A percentile compares a stretch with the other conserved stretches of the same genome.
These are phyloP conservation scores for Isoperla grammatica DNA, from an alignment of 2,888 invertebrate species.

Conservation along the genomic window DNA sequence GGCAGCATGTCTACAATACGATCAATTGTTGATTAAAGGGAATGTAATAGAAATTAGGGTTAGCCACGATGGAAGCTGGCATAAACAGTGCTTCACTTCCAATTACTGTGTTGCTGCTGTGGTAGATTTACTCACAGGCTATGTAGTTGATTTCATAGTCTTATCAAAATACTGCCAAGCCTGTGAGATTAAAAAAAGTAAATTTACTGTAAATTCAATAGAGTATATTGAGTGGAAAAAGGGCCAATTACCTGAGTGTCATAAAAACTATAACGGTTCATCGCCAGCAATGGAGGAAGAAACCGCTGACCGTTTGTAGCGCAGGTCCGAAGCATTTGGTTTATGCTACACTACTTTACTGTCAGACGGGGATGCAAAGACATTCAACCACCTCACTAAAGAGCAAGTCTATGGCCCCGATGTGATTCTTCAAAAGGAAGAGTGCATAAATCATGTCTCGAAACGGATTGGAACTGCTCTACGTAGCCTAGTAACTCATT, in stretches of 20 bases:
- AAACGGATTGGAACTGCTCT: slow-evolving; percentile 22
- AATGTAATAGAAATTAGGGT: neutral
- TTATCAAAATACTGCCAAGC: slow-evolving; percentile 30
- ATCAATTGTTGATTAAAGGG: neutral
- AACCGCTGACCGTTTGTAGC: no score
- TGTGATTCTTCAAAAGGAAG: slow-evolving; percentile 17
- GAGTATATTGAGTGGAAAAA: slow-evolving; percentile 30
- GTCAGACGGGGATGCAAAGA: no score
- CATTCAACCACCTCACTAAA: no score
- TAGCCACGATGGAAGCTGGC: slow-evolving; percentile 28
- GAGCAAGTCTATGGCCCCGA: slow-evolving; percentile 7
- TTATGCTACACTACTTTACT: slow-evolving; percentile 16
- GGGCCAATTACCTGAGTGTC: slow-evolving; percentile 26
- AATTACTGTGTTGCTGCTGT: slow-evolving; percentile 30
- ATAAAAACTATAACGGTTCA: slow-evolving; percentile 27
- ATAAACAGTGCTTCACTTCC: slow-evolving; percentile 29
- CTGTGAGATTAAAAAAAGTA: slow-evolving; percentile 24
- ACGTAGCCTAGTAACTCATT: slow-evolving; percentile 11
- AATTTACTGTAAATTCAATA: slow-evolving; percentile 24
- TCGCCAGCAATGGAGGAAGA: slow-evolving; percentile 26
- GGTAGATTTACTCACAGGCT: slow-evolving; percentile 27
- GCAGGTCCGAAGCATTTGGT: slow-evolving; percentile 14
- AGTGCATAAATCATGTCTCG: slow-evolving; percentile 26
- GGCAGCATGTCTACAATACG: no score
- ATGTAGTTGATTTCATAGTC: slow-evolving; percentile 28